Evolutionary conservation across 1,140 invertebrate genomes (phyloP).

Genomic region (fruit fly (Drosophila melanogaster)): Release_6_plus_ISO1_MT NT_037436.4:8548001-8548500

Average conservation of each 20-base stretch:
- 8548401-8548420: background rate
- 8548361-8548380: background rate
- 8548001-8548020: slow-evolving; percentile 37
- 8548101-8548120: background rate
- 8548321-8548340: background rate
- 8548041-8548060: background rate
- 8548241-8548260: slow-evolving; percentile 2
- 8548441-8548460: background rate
- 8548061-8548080: background rate
- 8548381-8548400: background rate
- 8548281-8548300: background rate
- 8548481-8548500: slow-evolving; percentile 58
- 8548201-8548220: background rate
- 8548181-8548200: background rate
- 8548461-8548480: slow-evolving; percentile 19
- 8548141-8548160: slow-evolving; percentile 1
- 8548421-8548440: background rate
- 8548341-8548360: background rate
- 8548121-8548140: background rate
- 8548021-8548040: background rate
- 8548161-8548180: background rate
- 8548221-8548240: background rate
- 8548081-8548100: background rate
- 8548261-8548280: too few species aligned
- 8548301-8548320: background rate